Base-by-base conservation (phyloP, 1,140 invertebrate species). In the Nasonia longicornis region DNA sequence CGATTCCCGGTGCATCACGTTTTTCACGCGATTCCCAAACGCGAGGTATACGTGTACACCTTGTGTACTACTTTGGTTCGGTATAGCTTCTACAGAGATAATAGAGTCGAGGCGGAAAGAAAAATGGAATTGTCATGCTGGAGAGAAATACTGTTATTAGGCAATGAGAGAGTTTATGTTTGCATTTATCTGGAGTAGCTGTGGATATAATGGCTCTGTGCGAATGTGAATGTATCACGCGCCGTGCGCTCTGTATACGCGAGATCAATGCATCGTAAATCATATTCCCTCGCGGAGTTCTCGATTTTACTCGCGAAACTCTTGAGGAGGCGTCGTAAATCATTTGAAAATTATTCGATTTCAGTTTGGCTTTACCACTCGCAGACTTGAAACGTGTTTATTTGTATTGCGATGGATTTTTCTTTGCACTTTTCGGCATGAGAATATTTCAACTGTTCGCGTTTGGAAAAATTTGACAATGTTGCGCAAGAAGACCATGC, bases 181-280 rank as follows among this genome's bases (percentile, higher is more conserved):
- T 58, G 52, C 52, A 58, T 58, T 58, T 58, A 58, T 58, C 20
- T 58, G 52, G 3, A 58, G 20, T 58, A 58, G 20, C 52, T 58
- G 52, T 11, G 20, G 6, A 20, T 58, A 58, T 58, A 58, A 58
- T 58, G 52, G 52, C 52, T 58, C 52, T 58, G 20, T 58, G 52
- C 16, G 52, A 58, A n/a, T 58, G 52, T 58, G 52, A 58, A 58
- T 58, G 52, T 58, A 58, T 48, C 42, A 11, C 42, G 42, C 42
- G 12, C 2, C 14, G 3, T 20, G 52, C 52, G 16, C 20, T 58
- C 52, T 48, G 20, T 58, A 58, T 58, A 58, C 6, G 52, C 16
- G 52, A 58, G 52, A 58, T 58, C 52, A 58, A 58, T 58, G 52
- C 52, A 58, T 58, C 52, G 52, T 58, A 58, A 58, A 58, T 58